Evolutionary conservation across 2,888 invertebrate genomes (phyloP).

Genomic region (Bombylius major): DNA sequence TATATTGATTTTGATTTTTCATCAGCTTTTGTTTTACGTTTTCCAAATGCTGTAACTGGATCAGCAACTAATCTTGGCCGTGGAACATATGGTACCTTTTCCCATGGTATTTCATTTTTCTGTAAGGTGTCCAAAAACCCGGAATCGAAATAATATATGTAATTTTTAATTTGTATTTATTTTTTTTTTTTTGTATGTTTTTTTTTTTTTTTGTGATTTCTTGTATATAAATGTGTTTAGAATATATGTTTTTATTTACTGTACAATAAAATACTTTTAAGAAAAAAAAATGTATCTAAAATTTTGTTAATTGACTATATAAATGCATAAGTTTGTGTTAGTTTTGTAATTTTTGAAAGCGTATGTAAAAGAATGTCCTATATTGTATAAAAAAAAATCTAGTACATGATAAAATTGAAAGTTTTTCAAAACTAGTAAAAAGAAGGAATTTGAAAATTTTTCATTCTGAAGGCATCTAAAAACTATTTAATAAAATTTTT

Average conservation of each 20-base stretch:
- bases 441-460: too few relatives aligned
- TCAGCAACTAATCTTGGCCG: slow-evolving; percentile 74
- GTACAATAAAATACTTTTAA: too few relatives aligned
- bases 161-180: neutral
- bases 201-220: neutral
- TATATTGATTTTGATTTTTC: slow-evolving; percentile 33
- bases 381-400: neutral
- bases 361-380: neutral
- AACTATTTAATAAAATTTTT: neutral
- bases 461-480: too few relatives aligned
- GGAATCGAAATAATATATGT: neutral
- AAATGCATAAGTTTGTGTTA: too few relatives aligned
- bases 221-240: neutral
- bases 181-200: too few relatives aligned
- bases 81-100: slow-evolving; percentile 77
- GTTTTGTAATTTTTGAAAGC: neutral
- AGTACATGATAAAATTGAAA: too few relatives aligned
- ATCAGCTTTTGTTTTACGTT: slow-evolving; percentile 37
- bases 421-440: too few relatives aligned
- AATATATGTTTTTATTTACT: neutral
- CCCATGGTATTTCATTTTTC: slow-evolving; percentile 72
- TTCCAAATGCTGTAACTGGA: slow-evolving; percentile 74
- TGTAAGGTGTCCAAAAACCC: slow-evolving; percentile 41
- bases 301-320: neutral
- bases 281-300: too few relatives aligned